Conservation (phyloP, 2,888 invertebrate species). For the Crossocerus cetratus region DNA sequence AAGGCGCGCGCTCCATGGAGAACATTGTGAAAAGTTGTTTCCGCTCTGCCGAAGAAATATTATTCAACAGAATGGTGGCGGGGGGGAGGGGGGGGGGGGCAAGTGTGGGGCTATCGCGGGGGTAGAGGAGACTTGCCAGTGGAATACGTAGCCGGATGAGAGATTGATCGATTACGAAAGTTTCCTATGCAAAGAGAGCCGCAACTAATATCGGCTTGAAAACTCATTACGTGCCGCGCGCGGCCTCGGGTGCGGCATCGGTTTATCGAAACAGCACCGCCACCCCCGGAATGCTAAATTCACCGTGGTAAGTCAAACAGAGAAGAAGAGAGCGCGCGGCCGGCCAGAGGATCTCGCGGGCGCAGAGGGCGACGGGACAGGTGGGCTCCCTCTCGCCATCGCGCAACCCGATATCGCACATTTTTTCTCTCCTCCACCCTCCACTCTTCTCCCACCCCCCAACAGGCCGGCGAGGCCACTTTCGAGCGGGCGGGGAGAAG, state of each 20-base stretch:
- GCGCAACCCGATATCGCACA: background rate
- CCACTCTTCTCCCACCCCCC: background rate
- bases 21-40: background rate
- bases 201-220: constrained; percentile 49
- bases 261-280: constrained; percentile 20
- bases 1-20: background rate
- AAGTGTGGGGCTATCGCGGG: too few relatives aligned
- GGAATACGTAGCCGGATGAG: constrained; percentile 44
- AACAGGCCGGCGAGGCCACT: background rate
- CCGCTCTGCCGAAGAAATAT: background rate
- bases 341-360: too few relatives aligned
- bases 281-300: constrained; percentile 1
- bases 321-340: background rate
- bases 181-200: constrained; percentile 40
- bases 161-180: constrained; percentile 60
- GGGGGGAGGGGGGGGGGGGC: background rate
- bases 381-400: background rate
- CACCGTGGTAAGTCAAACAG: background rate
- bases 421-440: background rate
- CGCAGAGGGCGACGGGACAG: background rate
- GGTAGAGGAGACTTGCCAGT: too few relatives aligned
- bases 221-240: constrained; percentile 44
- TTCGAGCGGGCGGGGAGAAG: constrained; percentile 10
- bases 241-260: background rate
- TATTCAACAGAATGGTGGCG: background rate